Evolutionary conservation across 1,140 invertebrate species (phyloP).

Genomic region (Yoshiicerus persimilis): DNA sequence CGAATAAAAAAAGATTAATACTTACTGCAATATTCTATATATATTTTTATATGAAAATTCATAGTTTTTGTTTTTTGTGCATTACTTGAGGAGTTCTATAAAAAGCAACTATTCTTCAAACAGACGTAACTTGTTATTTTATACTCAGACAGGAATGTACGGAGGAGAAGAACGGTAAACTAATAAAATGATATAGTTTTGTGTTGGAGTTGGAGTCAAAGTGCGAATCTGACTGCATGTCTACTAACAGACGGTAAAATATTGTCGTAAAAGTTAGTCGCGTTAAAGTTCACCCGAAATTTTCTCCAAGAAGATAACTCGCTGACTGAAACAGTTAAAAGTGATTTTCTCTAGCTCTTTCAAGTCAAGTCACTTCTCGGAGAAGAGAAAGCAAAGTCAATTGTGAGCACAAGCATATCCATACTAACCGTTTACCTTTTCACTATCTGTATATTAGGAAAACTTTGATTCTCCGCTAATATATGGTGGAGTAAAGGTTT

Average conservation of each 20-base stretch:
- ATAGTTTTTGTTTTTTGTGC: too few species aligned
- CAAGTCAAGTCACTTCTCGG: neutral
- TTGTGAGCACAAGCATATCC: neutral
- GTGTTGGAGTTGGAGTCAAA: neutral
- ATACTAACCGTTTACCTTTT: neutral
- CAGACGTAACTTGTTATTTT: too few species aligned
- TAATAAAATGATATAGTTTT: neutral
- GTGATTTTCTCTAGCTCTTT: constrained; percentile 6
- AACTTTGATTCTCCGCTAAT: neutral
- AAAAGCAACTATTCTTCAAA: too few species aligned
- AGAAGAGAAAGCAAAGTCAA: constrained; percentile 8
- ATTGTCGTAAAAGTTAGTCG: constrained; percentile 30
- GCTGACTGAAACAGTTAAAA: constrained; percentile 29
- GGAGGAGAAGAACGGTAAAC: neutral
- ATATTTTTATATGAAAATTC: too few species aligned
- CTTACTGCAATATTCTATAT: too few species aligned
- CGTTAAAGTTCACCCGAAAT: constrained; percentile 26
- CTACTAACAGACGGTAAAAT: constrained; percentile 25
- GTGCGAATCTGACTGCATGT: neutral
- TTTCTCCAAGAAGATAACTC: constrained; percentile 21
- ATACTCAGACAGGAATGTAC: neutral
- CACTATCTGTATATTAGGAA: too few species aligned
- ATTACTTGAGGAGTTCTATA: too few species aligned
- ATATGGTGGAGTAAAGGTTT: too few species aligned
- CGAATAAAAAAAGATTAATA: too few species aligned